Percentiles rank a stretch among this genome's conserved stretches.
Evolutionary conservation across 2,797 vertebrate species (phyloP).

Genomic region (Spea hammondii): DNA sequence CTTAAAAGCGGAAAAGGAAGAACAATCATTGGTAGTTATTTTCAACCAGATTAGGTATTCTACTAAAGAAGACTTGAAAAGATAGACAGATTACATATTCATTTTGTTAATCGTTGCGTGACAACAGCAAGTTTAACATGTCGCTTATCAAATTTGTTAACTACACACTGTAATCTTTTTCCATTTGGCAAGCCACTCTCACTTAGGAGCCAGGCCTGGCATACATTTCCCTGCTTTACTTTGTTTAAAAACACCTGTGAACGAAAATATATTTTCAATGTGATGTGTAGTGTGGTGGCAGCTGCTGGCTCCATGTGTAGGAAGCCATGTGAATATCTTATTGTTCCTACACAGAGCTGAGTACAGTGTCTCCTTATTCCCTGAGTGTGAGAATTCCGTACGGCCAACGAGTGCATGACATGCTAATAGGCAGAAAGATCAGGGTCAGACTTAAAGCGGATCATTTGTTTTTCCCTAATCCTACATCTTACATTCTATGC

Average conservation of each 20-base stretch:
- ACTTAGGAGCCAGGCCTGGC: conserved; percentile 24
- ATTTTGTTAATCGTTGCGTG: conserved; percentile 40
- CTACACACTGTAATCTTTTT: conserved; percentile 39
- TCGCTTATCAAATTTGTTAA: conserved; percentile 45
- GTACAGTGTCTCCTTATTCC: conserved; percentile 47
- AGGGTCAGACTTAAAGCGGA: conserved; percentile 3
- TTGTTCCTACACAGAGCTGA: conserved; percentile 28
- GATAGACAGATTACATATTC: conserved; percentile 27
- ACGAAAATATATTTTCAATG: conserved; percentile 36
- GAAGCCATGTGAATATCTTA: conserved; percentile 44
- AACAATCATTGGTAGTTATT: too few species aligned
- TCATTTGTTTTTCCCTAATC: too few species aligned
- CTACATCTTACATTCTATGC: too few species aligned
- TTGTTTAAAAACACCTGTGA: conserved; percentile 49
- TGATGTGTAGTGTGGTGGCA: conserved; percentile 33
- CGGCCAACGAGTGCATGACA: conserved; percentile 34
- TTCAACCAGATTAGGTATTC: too few species aligned
- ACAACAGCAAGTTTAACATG: conserved; percentile 35
- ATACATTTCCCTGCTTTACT: conserved; percentile 40
- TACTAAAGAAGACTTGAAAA: too few species aligned
- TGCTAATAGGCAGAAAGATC: conserved; percentile 25
- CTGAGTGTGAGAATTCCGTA: conserved; percentile 48
- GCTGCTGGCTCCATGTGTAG: conserved; percentile 42
- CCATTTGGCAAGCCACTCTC: conserved; percentile 37
- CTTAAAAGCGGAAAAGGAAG: too few species aligned